Evolutionary conservation across 2,797 vertebrate species (phyloP), one percentile per base, ranked within the genome.

Genomic region (Rhinichthys osculus): DNA sequence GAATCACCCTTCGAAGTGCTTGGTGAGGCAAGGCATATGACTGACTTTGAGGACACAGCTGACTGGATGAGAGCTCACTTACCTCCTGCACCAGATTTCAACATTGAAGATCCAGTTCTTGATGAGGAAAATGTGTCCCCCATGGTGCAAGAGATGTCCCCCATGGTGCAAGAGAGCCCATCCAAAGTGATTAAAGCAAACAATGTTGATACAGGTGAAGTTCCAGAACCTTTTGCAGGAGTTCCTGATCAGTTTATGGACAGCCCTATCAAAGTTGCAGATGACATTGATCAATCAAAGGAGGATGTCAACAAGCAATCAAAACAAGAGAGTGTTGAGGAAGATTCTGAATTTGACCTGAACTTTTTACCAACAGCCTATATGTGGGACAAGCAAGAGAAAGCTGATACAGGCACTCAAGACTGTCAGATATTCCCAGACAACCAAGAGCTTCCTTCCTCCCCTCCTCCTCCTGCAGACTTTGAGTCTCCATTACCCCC

Each of bases 1-100:
- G 97, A 96, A 81, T 98, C 96, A 14, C 97, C 97, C 0, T 98
- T 98, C 91, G 97, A 98, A 91, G 95, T 97, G 59, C 95, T 97
- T 89, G 93, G 94, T 81, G 96, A 97, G 85, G 89, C 89, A 57
- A 93, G 89, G 89, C 92, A 91, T 82, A 89, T 92, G 42, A 94
- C 88, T 88, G 97, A 97, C 74, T 96, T 96, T 93, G 96, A 96
- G 91, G 96, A 97, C 88, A 96, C 95, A 0, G 93, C 93, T 79
- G 93, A 95, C 47, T 96, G 95, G 95, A 95, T 96, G 94, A 95
- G 92, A 84, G 90, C 94, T 89, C 94, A 95, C 88, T 90, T 94
- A 86, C 96, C 96, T 7, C 95, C 96, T n/a, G 94, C 93, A 8
- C 94, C 92, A 71, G 92, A 94, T 72, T 94, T 95, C 76, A 92